These are phyloP conservation scores for Aratinga solstitialis DNA, from an alignment of 2,797 vertebrate genomes.

Conservation along the genomic window DNA sequence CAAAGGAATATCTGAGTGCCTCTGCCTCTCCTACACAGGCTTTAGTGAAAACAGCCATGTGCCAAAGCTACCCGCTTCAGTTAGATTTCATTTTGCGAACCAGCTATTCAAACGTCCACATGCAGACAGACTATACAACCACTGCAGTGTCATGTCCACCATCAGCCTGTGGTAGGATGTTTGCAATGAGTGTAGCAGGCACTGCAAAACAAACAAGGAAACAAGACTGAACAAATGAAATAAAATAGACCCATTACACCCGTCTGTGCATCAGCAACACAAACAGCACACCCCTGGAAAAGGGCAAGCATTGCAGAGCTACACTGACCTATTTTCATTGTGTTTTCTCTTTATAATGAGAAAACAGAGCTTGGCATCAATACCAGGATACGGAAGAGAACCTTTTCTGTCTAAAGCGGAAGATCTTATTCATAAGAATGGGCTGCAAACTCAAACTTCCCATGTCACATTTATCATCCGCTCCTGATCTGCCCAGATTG, in stretches of 20 bases:
- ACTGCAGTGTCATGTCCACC: not conserved
- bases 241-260: not conserved
- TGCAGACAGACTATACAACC: not conserved
- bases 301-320: not conserved
- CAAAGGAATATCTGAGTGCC: not conserved
- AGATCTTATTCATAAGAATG: not conserved
- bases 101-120: not conserved
- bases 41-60: not conserved
- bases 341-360: not conserved
- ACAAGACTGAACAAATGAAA: not conserved
- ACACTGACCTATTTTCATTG: slow-evolving; percentile 3
- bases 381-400: not conserved
- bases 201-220: slow-evolving; percentile 23
- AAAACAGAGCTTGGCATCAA: slow-evolving; percentile 2
- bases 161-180: not conserved
- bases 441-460: not conserved
- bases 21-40: not conserved
- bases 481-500: slow-evolving; percentile 10
- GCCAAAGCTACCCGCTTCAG: not conserved
- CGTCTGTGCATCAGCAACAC: not conserved
- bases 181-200: not conserved
- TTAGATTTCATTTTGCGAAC: not conserved
- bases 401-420: not conserved
- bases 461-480: not conserved
- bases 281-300: not conserved